Evolutionary conservation across 2,888 invertebrate genomes (phyloP).

Genomic region (Orchesellides sinensis): DNA sequence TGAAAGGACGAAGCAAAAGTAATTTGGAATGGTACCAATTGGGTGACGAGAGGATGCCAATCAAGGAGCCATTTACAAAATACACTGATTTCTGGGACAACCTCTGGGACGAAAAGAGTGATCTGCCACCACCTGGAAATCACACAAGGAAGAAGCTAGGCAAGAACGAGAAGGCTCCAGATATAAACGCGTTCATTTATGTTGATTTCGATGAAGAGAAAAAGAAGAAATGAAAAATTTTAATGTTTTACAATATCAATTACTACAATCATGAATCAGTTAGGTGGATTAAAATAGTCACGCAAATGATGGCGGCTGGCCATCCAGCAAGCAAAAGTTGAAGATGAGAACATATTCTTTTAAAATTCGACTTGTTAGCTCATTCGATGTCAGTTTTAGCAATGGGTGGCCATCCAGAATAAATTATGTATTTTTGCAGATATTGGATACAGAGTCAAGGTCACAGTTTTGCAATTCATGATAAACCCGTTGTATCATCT

Average conservation of each 20-base stretch:
- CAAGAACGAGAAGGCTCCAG: not conserved
- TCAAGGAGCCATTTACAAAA: slow-evolving; percentile 45
- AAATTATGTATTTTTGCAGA: too few species aligned
- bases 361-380: too few species aligned
- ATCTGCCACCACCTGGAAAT: slow-evolving; percentile 24
- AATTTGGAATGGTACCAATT: slow-evolving; percentile 37
- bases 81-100: slow-evolving; percentile 60
- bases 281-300: too few species aligned
- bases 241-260: not conserved
- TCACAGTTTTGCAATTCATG: too few species aligned
- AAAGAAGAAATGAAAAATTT: not conserved
- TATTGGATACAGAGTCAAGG: too few species aligned
- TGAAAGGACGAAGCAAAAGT: slow-evolving; percentile 25
- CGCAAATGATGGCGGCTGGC: too few species aligned
- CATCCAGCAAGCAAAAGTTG: too few species aligned
- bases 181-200: slow-evolving; percentile 1
- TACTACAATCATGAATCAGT: too few species aligned
- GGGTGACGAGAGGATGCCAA: slow-evolving; percentile 14
- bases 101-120: slow-evolving; percentile 22
- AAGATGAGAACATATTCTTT: too few species aligned
- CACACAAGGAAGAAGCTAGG: not conserved
- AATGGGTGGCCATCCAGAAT: too few species aligned
- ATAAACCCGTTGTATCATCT: too few species aligned
- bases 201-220: not conserved
- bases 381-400: too few species aligned